These are phyloP conservation scores for Drosophila athabasca DNA, from an alignment of 1,140 invertebrate genomes.

Conservation along the genomic window DNA sequence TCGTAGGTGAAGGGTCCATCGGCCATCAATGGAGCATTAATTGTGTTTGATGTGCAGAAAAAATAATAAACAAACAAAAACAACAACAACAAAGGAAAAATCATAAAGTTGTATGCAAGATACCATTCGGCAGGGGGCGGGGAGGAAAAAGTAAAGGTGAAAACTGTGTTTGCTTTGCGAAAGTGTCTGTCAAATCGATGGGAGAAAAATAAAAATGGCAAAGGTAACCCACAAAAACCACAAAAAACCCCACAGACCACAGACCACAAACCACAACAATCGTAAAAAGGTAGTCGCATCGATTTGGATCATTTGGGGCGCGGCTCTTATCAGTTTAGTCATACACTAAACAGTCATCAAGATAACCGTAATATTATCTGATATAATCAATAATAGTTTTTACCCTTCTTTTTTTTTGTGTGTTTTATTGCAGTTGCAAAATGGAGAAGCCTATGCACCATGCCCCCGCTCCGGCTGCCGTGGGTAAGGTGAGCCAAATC, in stretches of 20 bases:
- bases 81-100: constrained; percentile 24
- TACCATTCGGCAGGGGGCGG: neutral
- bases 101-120: constrained; percentile 31
- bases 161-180: constrained; percentile 44
- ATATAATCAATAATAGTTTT: neutral
- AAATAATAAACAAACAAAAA: constrained; percentile 30
- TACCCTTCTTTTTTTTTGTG: neutral
- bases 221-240: constrained; percentile 51
- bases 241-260: constrained; percentile 7
- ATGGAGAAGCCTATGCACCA: constrained; percentile 90
- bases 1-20: constrained; percentile 18
- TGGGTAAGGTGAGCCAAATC: constrained; percentile 94
- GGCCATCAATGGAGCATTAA: constrained; percentile 44
- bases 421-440: constrained; percentile 49
- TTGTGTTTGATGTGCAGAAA: constrained; percentile 54
- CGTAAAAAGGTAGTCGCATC: too few relatives aligned
- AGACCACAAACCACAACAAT: constrained; percentile 14
- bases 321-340: neutral
- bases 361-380: neutral
- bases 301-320: constrained; percentile 10
- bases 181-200: constrained; percentile 49
- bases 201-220: constrained; percentile 51
- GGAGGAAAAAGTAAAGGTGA: constrained; percentile 38
- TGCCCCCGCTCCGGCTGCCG: constrained; percentile 84
- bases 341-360: neutral